Evolutionary conservation across 2,797 vertebrate genomes (phyloP), one percentile per base, ranked within the genome.

Genomic region (Mionectes olivaceus): DNA sequence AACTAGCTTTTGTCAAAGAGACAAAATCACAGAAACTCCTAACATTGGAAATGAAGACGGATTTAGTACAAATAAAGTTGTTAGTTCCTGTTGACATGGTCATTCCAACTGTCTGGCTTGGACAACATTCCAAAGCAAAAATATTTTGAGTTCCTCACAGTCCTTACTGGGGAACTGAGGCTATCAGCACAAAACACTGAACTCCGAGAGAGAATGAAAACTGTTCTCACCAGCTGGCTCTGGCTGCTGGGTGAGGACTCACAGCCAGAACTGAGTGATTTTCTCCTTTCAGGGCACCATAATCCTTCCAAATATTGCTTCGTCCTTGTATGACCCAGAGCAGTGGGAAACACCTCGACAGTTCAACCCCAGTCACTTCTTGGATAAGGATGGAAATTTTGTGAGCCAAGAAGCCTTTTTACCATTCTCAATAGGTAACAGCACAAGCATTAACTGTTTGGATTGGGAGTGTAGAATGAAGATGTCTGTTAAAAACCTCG

Each of bases 311-410:
- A 97, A 96, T 77, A 91, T 97, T 86, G 95, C 94, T 67, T 97
- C 97, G 0, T 96, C 96, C 43, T 87, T 98, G 60, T 94, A 86
- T 13, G 92, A 97, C 69, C 93, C 96, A 13, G 85, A 97, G 76
- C 89, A 91, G 7, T 98, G 96, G 97, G 90, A 97, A 83, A 97
- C 92, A 23, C 96, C 95, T 74, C 56, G 15, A n/a, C 94, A 95
- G 56, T 97, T 98, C 94, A 98, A 97, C 63, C 94, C 96, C 6
- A 47, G 90, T 71, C 96, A 98, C 37, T 97, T 98, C 79, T 81
- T 97, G 87, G 96, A 97, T 61, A 95, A 96, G 47, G 93, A 96
- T 44, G 97, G 97, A 92, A 96, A 96, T 46, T 97, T 97, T 7
- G 61, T 87, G 71, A 73, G 83, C 89, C 95, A 57, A 28, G 96